Evolutionary conservation across 2,797 vertebrate genomes (phyloP).

Genomic region (Propithecus perrieri): DNA sequence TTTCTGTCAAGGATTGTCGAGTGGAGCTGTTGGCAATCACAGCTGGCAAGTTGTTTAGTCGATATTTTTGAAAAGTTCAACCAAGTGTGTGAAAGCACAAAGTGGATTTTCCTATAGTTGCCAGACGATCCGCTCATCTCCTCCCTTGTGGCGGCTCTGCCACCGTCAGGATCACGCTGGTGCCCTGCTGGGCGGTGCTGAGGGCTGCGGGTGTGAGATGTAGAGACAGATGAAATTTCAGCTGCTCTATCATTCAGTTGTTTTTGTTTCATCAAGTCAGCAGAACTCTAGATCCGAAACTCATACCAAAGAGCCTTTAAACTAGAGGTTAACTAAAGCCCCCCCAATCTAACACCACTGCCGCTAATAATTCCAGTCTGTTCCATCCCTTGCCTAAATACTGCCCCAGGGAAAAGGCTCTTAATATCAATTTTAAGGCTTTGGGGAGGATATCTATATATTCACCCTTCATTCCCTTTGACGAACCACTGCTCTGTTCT

Average conservation of each 20-base stretch:
- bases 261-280: not conserved
- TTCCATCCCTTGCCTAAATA: not conserved
- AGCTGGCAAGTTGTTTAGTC: slow-evolving; percentile 73
- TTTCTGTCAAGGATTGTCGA: slow-evolving; percentile 72
- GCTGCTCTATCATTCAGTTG: not conserved
- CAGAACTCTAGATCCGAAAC: slow-evolving; percentile 38
- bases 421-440: not conserved
- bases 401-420: not conserved
- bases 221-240: not conserved
- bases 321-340: not conserved
- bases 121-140: not conserved
- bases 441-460: not conserved
- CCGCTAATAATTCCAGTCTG: not conserved
- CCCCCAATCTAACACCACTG: not conserved
- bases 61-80: slow-evolving; percentile 80
- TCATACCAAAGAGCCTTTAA: not conserved
- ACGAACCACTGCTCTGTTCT: not conserved
- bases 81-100: slow-evolving; percentile 68
- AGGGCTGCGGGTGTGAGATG: not conserved
- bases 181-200: not conserved
- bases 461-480: not conserved
- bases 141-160: not conserved
- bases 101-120: slow-evolving; percentile 57
- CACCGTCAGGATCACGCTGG: not conserved
- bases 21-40: slow-evolving; percentile 75